Evolutionary conservation across 1,140 invertebrate genomes (phyloP).

Genomic region (Ostrea denselamellosa): DNA sequence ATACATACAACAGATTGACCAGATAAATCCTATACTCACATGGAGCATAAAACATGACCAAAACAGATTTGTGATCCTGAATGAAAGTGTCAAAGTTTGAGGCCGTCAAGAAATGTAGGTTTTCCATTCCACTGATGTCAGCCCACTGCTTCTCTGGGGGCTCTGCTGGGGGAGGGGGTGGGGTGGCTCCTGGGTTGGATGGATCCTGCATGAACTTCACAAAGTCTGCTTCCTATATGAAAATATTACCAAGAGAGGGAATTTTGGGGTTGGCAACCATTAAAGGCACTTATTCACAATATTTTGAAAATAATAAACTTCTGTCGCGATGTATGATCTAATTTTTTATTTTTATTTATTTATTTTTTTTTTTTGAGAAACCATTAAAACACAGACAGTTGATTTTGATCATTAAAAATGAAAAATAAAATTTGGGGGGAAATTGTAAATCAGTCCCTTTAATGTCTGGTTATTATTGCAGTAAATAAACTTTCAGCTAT

Average conservation of each 20-base stretch:
- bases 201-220: conserved; percentile 85
- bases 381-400: no score
- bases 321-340: no score
- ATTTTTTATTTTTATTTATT: no score
- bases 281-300: no score
- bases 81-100: conserved; percentile 80
- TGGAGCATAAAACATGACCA: conserved; percentile 79
- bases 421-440: no score
- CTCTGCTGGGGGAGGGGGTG: conserved; percentile 70
- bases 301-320: no score
- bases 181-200: conserved; percentile 76
- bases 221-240: conserved; percentile 83
- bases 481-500: no score
- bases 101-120: conserved; percentile 81
- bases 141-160: conserved; percentile 79
- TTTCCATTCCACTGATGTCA: conserved; percentile 77
- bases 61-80: conserved; percentile 68
- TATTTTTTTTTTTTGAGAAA: no score
- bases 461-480: no score
- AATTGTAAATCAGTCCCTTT: no score
- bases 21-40: conserved; percentile 65
- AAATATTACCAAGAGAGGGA: background rate
- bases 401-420: no score
- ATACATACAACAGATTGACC: background rate
- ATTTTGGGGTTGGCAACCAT: background rate